Evolutionary conservation across 2,113 vertebrate species (phyloP), one percentile per base, ranked within the genome.

Genomic region (Oostethus manadensis): DNA sequence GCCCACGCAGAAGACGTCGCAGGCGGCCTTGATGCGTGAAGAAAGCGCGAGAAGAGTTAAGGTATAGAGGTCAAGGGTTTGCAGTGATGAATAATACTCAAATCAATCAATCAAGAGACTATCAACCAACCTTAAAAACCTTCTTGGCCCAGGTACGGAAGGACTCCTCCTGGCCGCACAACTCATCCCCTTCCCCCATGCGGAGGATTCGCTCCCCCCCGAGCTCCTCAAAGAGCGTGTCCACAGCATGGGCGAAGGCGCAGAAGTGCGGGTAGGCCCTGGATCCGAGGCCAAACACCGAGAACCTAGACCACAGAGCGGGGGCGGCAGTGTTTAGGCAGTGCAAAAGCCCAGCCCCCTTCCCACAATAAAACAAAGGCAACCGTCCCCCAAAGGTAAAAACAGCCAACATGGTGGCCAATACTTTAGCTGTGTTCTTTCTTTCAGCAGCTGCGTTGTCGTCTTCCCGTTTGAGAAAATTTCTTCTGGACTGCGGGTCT

Each of bases 91-190:
- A 33, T 33, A 33, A 8, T 33, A 33, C 5, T 33, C 5, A 33
- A 33, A 7, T 33, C 29, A 7, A 18, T 21, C 48, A 50, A 29
- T 29, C 38, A 40, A 8, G 10, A 11, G 10, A 42, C 11, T 1
- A 42, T 42, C 20, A 54, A 62, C 74, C 55, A 86, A 98, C 97
- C 97, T 99, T 98, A 80, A 99, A 98, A 78, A 98, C 97, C 78
- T 95, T 98, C 82, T 94, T 98, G 82, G 97, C 96, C 96, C 96
- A 99, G 54, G 94, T 98, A 84, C 96, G 91, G 89, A 99, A 99
- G 43, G 96, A 93, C 74, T 98, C 96, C 83, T 99, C 95, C 74
- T 99, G 97, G 62, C 96, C 96, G 1, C 97, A 98, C 70, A 99
- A 92, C 88, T 99, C 97, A 1, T 99, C 97, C 11, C 97, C 97